Conservation (phyloP, 2,797 vertebrate genomes). For the Halcyon badia region DNA sequence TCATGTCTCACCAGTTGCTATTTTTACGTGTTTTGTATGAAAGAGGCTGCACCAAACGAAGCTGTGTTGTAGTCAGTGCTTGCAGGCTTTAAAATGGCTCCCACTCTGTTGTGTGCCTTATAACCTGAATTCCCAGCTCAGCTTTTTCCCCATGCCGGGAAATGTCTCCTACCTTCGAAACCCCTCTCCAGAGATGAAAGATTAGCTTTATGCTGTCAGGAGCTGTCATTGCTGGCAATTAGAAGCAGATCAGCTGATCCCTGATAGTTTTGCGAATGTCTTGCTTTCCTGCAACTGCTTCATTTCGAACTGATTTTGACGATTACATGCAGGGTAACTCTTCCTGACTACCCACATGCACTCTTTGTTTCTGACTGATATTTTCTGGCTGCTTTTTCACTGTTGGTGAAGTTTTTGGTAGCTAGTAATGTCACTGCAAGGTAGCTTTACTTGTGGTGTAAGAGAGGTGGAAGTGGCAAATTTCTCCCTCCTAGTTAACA, state of each 20-base stretch:
- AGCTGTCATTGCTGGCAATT: conserved; percentile 44
- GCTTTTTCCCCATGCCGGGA: neutral
- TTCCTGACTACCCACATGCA: neutral
- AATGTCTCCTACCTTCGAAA: conserved; percentile 19
- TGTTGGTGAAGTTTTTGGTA: neutral
- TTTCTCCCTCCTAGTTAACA: neutral
- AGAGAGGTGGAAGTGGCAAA: neutral
- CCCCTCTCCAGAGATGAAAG: conserved; percentile 18
- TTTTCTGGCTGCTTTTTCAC: neutral
- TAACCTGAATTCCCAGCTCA: conserved; percentile 50
- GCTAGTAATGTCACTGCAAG: neutral
- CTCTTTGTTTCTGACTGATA: neutral
- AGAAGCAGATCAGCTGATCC: conserved; percentile 5
- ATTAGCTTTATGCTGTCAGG: conserved; percentile 1
- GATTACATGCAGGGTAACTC: neutral
- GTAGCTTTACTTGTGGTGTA: neutral
- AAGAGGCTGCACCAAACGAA: conserved; percentile 43
- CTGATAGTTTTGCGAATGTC: neutral
- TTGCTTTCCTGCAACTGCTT: conserved; percentile 9
- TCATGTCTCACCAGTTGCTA: conserved; percentile 49
- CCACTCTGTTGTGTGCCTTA: neutral
- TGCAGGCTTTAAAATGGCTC: conserved; percentile 45
- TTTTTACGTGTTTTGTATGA: neutral
- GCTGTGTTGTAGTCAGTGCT: neutral
- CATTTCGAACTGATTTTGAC: conserved; percentile 7